Percentiles rank a stretch among this genome's conserved stretches.
Evolutionary conservation across 2,113 vertebrate species (phyloP).

Genomic region (Salminus brasiliensis): DNA sequence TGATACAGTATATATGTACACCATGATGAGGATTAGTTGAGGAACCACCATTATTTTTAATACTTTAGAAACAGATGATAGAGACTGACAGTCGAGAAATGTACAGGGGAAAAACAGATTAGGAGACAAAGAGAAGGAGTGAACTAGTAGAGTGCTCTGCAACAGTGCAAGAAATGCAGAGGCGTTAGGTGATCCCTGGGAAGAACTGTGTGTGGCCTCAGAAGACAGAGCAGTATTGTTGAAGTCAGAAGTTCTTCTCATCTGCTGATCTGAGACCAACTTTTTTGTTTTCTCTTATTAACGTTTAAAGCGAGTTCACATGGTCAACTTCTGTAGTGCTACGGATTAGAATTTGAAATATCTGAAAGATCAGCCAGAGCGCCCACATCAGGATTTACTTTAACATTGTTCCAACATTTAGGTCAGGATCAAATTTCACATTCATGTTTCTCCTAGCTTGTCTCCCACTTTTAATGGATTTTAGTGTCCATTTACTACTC

Average conservation of each 20-base stretch:
- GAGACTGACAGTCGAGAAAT: not conserved
- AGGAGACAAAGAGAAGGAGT: not conserved
- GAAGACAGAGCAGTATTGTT: not conserved
- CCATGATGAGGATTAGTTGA: too few species aligned
- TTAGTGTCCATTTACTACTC: too few species aligned
- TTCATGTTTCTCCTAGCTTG: too few species aligned
- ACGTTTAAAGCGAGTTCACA: not conserved
- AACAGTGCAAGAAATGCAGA: not conserved
- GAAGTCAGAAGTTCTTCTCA: not conserved
- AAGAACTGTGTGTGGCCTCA: not conserved
- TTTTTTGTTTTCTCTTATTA: conserved; percentile 4
- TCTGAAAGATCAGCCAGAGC: too few species aligned
- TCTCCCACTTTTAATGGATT: too few species aligned
- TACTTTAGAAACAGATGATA: too few species aligned
- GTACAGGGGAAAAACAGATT: not conserved
- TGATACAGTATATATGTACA: too few species aligned
- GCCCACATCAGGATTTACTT: not conserved
- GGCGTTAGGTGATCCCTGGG: not conserved
- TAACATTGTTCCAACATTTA: not conserved
- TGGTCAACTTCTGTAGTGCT: not conserved
- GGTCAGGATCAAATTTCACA: too few species aligned
- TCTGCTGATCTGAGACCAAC: not conserved
- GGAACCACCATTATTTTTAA: too few species aligned
- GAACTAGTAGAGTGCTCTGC: not conserved
- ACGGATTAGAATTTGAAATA: not conserved